Evolutionary conservation across 2,888 invertebrate genomes (phyloP), one percentile per base, ranked within the genome.

Genomic region (Harpalus rubripes): DNA sequence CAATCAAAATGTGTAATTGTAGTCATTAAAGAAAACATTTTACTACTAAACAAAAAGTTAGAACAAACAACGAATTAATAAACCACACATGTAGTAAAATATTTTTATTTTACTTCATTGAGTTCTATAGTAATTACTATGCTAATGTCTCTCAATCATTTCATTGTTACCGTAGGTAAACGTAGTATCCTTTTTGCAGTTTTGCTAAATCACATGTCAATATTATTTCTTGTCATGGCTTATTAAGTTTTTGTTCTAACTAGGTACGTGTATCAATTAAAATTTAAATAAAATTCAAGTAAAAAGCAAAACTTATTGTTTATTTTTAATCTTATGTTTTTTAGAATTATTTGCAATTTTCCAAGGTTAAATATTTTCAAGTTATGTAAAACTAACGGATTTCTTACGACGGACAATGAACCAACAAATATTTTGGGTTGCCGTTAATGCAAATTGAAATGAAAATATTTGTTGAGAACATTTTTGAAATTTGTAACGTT

Each of bases 341-440:
- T 68, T 68, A n/a, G 39, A 39, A 68, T 74, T 44, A 74, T 44
- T 74, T 74, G 72, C 72, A 74, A 22, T 44, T 68, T 44, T 74
- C 72, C 72, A 74, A 74, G 72, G 72, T 12, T 74, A 16, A 52
- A 68, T 68, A 39, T 68, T 32, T 32, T 68, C 12, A 41, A 32
- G 72, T 74, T 74, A 44, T 44, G 10, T 74, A 44, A 74, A 74
- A 74, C 41, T 74, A 74, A 74, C 72, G 72, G 72, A 41, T 74
- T 52, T 52, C 18, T 41, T 74, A n/a, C 68, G 2, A 74, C 78
- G 78, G 78, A 78, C 78, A 58, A 58, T 58, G 78, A 78, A 78
- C 78, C 15, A 78, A 26, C 58, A 56, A 78, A 58, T 63, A 63
- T 63, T 63, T 22, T 44, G 44, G 4, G n/a, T 52, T 74, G 41